phyloP scores from a whole-genome alignment of 2,888 invertebrate genomes.

The Eupelmus urozonus region DNA sequence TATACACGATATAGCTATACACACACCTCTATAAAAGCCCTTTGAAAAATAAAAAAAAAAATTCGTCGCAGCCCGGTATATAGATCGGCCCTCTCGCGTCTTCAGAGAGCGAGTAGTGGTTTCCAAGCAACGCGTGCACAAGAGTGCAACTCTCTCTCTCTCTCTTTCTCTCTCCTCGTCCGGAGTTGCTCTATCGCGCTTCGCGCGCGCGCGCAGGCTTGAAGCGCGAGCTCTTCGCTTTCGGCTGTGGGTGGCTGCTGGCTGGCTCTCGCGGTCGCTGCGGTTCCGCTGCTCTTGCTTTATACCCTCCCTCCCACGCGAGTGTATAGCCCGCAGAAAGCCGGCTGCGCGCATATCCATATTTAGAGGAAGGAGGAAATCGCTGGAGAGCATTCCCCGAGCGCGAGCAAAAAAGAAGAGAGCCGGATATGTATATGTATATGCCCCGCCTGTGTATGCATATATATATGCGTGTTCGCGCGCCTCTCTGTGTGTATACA shows the following conservation, averaged over 20 bases:
- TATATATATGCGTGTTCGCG: neutral
- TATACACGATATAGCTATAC: too few species aligned
- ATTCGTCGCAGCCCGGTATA: too few species aligned
- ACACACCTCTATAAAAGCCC: too few species aligned
- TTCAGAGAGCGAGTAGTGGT: neutral
- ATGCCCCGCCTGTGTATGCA: neutral
- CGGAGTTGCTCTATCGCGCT: conserved; percentile 11
- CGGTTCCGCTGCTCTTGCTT: neutral
- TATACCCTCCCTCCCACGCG: neutral
- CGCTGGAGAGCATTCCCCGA: conserved; percentile 7
- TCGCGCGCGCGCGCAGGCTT: too few species aligned
- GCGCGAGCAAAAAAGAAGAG: neutral
- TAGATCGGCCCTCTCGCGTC: too few species aligned
- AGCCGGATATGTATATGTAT: neutral
- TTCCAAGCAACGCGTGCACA: neutral
- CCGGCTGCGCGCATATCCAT: neutral
- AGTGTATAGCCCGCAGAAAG: neutral
- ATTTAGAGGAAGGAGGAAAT: conserved; percentile 27
- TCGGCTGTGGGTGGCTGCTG: conserved; percentile 59
- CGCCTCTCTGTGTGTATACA: neutral
- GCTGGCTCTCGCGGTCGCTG: neutral
- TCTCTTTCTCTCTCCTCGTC: conserved; percentile 11
- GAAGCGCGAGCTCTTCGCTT: conserved; percentile 18
- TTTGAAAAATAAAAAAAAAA: too few species aligned
- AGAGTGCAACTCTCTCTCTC: conserved; percentile 1